These are phyloP conservation scores for Perca schrenkii DNA, from an alignment of 2,113 vertebrate species.

Conservation along the genomic window DNA sequence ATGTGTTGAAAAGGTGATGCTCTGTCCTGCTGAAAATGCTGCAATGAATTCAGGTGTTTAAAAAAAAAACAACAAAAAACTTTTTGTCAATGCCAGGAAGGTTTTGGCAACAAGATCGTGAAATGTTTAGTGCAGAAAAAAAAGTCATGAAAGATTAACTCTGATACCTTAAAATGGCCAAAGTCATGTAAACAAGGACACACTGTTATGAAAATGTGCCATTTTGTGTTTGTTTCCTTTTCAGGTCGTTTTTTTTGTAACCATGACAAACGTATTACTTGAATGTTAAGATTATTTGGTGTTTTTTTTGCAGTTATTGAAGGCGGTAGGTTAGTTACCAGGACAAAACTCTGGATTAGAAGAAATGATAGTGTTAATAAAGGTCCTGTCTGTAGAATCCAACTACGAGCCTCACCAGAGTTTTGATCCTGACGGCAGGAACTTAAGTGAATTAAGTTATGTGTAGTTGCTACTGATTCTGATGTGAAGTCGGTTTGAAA, in stretches of 20 bases:
- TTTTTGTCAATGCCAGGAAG: constrained; percentile 42
- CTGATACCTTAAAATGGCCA: constrained; percentile 59
- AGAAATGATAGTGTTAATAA: constrained; percentile 63
- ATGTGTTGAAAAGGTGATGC: constrained; percentile 38
- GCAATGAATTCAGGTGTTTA: constrained; percentile 80
- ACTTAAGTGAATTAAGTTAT: constrained; percentile 74
- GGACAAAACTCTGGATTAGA: constrained; percentile 72
- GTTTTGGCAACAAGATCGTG: constrained; percentile 66
- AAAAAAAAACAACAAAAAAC: constrained; percentile 5
- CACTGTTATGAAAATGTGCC: constrained; percentile 72
- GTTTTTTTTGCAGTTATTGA: constrained; percentile 55
- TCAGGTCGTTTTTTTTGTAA: constrained; percentile 58
- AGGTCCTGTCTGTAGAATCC: constrained; percentile 53
- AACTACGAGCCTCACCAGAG: constrained; percentile 67
- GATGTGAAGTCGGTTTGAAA: constrained; percentile 76
- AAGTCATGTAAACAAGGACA: constrained; percentile 65
- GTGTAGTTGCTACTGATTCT: constrained; percentile 81
- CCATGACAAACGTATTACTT: constrained; percentile 82
- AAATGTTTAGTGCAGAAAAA: constrained; percentile 46
- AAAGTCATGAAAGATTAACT: constrained; percentile 41
- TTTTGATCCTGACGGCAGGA: constrained; percentile 60
- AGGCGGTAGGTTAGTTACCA: constrained; percentile 39
- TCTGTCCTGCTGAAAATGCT: constrained; percentile 73
- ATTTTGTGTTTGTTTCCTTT: constrained; percentile 66
- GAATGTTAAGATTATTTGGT: constrained; percentile 75